Percentiles rank a stretch among this genome's conserved stretches.
Evolutionary conservation across 2,113 vertebrate genomes (phyloP).

Genomic region (Pelecanoides urinatrix): DNA sequence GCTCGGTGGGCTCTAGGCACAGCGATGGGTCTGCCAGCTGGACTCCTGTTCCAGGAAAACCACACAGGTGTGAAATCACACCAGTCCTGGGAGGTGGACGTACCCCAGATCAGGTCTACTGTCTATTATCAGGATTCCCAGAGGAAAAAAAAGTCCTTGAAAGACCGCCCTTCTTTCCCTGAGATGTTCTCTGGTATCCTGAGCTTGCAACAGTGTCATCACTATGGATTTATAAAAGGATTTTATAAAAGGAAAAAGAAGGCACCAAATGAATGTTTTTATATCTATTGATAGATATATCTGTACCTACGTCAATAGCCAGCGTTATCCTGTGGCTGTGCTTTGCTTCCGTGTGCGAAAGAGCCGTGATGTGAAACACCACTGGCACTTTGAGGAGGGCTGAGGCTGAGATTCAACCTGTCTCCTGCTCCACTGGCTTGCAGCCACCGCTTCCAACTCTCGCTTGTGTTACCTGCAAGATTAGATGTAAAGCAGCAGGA

Average conservation of each 20-base stretch:
- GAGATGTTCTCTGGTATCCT: background rate
- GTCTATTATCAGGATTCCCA: background rate
- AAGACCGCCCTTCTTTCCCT: background rate
- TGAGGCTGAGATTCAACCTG: background rate
- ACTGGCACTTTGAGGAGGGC: background rate
- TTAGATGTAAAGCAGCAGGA: background rate
- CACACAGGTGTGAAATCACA: background rate
- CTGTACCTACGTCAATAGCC: background rate
- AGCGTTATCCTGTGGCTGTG: background rate
- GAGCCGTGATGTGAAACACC: background rate
- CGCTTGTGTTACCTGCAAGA: background rate
- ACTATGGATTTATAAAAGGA: background rate
- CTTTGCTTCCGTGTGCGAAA: background rate
- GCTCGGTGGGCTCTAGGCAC: conserved; percentile 18
- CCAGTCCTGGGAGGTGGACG: background rate
- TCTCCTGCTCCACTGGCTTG: background rate
- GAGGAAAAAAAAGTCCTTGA: background rate
- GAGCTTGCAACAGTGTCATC: background rate
- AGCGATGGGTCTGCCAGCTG: background rate
- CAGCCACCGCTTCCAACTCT: background rate
- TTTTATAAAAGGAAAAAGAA: conserved; percentile 3
- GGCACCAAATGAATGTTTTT: background rate
- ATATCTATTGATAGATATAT: background rate
- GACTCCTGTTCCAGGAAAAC: background rate
- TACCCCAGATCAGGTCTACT: background rate